Conservation (phyloP, 1,140 invertebrate genomes). For the Drosophila suzukii region DNA sequence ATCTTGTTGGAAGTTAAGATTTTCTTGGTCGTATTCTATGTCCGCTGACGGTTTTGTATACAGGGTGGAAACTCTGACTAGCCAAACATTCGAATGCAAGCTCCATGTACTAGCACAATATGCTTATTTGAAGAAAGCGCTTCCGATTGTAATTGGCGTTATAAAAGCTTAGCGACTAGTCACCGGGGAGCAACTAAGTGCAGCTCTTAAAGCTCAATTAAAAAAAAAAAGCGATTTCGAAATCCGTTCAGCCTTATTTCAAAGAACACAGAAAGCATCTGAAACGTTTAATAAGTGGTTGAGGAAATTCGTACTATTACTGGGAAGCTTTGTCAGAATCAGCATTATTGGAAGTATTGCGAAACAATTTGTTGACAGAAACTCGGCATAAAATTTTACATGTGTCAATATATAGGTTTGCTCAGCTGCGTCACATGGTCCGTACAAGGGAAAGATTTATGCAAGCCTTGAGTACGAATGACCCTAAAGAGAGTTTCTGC, state of each 20-base stretch:
- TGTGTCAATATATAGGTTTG: conserved; percentile 7
- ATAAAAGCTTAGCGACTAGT: conserved; percentile 13
- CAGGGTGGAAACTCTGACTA: conserved; percentile 13
- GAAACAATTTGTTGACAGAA: conserved; percentile 10
- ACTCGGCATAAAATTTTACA: conserved; percentile 19
- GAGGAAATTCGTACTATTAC: conserved; percentile 3
- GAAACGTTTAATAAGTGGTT: conserved; percentile 6
- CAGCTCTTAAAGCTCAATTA: conserved; percentile 15
- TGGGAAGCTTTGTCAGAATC: conserved; percentile 8
- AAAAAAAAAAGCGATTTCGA: conserved; percentile 10
- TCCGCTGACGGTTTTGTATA: conserved; percentile 19
- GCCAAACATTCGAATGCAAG: conserved; percentile 18
- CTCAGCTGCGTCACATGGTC: conserved; percentile 7
- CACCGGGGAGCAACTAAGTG: conserved; percentile 3
- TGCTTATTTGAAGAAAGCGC: conserved; percentile 15
- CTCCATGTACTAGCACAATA: conserved; percentile 13
- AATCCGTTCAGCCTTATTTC: conserved; percentile 14
- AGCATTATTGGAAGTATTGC: conserved; percentile 7
- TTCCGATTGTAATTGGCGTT: conserved; percentile 17
- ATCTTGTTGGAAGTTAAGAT: conserved; percentile 13
- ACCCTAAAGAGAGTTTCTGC: neutral
- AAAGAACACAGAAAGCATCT: conserved; percentile 13
- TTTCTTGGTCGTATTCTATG: conserved; percentile 9
- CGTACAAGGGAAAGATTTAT: conserved; percentile 13
- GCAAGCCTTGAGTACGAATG: neutral